Conservation (phyloP, 2,797 vertebrate species). For the Heterohyrax brucei region DNA sequence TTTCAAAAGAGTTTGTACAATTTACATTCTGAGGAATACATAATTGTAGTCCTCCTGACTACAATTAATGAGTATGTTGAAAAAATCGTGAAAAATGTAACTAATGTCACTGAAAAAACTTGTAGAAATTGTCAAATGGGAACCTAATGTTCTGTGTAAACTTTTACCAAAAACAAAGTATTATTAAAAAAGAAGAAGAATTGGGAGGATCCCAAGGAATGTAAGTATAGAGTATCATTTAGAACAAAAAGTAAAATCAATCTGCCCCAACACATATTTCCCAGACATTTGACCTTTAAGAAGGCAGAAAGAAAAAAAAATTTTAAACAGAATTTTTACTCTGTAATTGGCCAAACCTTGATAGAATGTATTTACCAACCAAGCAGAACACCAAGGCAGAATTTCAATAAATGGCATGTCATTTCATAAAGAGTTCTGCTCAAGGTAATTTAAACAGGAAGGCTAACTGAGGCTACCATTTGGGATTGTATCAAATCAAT, state of each 20-base stretch:
- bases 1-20: no score
- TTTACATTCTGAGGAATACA: no score
- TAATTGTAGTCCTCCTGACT: no score
- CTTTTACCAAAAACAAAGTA: not conserved
- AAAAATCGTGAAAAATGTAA: not conserved
- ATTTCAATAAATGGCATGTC: conserved; percentile 38
- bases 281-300: conserved; percentile 70
- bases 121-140: not conserved
- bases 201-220: conserved; percentile 31
- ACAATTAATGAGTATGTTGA: not conserved
- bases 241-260: conserved; percentile 60
- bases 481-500: conserved; percentile 35
- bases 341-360: conserved; percentile 51
- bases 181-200: not conserved
- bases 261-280: conserved; percentile 55
- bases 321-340: conserved; percentile 55
- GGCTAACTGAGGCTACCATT: not conserved
- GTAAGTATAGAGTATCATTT: conserved; percentile 54
- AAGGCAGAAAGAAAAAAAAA: conserved; percentile 51
- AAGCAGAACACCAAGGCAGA: not conserved
- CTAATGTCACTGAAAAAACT: not conserved
- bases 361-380: conserved; percentile 34
- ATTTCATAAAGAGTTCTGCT: conserved; percentile 56
- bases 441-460: conserved; percentile 53
- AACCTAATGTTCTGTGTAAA: not conserved